Conservation (phyloP, 2,797 vertebrate genomes). For the Salmo trutta region DNA sequence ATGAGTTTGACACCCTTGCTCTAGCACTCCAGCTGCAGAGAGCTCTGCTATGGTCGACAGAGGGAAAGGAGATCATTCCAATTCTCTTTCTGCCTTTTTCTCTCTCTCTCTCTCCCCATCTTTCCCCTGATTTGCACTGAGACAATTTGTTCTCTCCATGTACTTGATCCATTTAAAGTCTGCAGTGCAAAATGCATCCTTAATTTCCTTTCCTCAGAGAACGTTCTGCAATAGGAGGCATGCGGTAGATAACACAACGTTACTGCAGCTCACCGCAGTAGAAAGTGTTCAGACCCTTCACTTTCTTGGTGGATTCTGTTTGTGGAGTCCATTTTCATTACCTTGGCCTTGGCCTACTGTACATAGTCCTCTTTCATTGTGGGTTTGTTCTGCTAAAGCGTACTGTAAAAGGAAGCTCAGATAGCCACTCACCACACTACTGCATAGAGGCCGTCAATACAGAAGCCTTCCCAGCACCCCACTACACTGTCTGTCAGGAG, state of each 20-base stretch:
- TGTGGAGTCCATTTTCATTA: conserved; percentile 35
- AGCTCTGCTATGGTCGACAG: not conserved
- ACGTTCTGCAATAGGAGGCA: conserved; percentile 2
- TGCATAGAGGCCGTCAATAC: conserved; percentile 33
- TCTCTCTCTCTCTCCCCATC: conserved; percentile 18
- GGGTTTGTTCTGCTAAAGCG: conserved; percentile 44
- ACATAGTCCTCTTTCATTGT: conserved; percentile 42
- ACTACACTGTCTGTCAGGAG: conserved; percentile 32
- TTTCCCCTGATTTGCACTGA: conserved; percentile 30
- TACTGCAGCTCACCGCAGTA: not conserved
- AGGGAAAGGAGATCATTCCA: not conserved
- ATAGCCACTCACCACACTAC: conserved; percentile 36
- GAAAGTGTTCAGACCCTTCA: not conserved
- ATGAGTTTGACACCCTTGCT: not conserved
- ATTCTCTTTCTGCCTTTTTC: not conserved
- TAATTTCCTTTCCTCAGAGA: not conserved
- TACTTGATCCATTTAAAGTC: not conserved
- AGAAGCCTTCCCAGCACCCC: conserved; percentile 8
- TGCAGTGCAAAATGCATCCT: conserved; percentile 3
- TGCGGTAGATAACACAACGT: not conserved
- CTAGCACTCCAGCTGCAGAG: not conserved
- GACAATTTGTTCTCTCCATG: conserved; percentile 16
- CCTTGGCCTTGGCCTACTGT: conserved; percentile 44
- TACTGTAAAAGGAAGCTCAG: conserved; percentile 38
- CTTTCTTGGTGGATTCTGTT: not conserved